Percentiles rank a stretch among this genome's conserved stretches.
phyloP scores from a whole-genome alignment of 2,113 vertebrate genomes.

The Rynchops niger region DNA sequence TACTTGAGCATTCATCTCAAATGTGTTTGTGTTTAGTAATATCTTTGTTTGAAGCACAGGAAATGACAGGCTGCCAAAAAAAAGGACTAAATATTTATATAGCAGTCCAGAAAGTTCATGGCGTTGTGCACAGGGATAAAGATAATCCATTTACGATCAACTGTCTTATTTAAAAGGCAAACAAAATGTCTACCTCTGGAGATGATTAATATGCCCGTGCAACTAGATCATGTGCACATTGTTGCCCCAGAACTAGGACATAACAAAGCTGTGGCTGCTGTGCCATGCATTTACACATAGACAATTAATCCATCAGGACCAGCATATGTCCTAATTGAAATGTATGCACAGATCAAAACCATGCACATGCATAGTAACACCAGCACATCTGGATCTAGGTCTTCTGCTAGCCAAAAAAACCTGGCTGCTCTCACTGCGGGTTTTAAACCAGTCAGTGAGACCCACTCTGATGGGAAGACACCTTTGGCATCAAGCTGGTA shows the following conservation, averaged over 20 bases:
- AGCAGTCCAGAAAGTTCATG: neutral
- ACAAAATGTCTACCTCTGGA: neutral
- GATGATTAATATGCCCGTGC: neutral
- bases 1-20: neutral
- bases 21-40: neutral
- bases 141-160: conserved; percentile 12
- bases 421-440: neutral
- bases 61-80: neutral
- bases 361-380: neutral
- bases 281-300: neutral
- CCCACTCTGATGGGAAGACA: neutral
- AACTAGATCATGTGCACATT: neutral
- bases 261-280: neutral
- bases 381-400: neutral
- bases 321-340: neutral
- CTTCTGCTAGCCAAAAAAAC: neutral
- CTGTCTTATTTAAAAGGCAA: neutral
- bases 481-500: neutral
- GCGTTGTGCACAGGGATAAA: neutral
- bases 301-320: neutral
- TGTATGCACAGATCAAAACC: neutral
- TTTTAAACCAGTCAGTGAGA: neutral
- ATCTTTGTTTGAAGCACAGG: conserved; percentile 22
- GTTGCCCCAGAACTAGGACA: neutral
- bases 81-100: conserved; percentile 21